phyloP scores from a whole-genome alignment of 2,888 invertebrate species.

The Himalopsyche anomala region DNA sequence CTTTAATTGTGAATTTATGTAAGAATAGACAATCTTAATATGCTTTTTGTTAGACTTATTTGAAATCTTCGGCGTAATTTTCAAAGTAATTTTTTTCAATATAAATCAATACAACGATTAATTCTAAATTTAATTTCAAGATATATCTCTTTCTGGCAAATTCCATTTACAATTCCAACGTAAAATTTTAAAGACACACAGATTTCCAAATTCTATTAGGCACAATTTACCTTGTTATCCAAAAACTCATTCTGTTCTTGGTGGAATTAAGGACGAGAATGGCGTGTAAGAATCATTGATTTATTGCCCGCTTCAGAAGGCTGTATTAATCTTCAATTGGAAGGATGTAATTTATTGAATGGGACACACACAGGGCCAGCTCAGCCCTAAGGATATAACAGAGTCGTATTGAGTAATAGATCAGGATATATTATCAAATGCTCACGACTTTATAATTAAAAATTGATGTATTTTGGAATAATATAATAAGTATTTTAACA shows the following conservation, averaged over 20 bases:
- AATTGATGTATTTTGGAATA: too few species aligned
- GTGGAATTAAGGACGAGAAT: constrained; percentile 51
- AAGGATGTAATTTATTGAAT: constrained; percentile 62
- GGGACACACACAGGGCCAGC: constrained; percentile 49
- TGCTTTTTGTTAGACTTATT: too few species aligned
- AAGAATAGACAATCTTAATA: too few species aligned
- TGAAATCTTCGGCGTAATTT: not conserved
- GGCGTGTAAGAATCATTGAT: constrained; percentile 51
- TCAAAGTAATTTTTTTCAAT: not conserved
- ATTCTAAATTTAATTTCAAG: constrained; percentile 26
- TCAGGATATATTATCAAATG: not conserved
- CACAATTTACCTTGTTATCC: constrained; percentile 30
- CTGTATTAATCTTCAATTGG: constrained; percentile 64
- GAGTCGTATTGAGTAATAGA: not conserved
- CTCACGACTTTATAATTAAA: too few species aligned
- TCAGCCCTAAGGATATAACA: not conserved
- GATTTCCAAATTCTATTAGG: constrained; percentile 26
- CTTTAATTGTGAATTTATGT: too few species aligned
- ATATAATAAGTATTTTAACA: too few species aligned
- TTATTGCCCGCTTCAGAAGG: constrained; percentile 55
- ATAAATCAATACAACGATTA: constrained; percentile 24
- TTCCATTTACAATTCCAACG: constrained; percentile 4
- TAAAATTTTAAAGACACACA: constrained; percentile 14
- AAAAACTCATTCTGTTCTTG: constrained; percentile 20
- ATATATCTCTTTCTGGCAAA: not conserved